phyloP scores from a whole-genome alignment of 1,140 invertebrate genomes.

The Pseudomyrmex concolor region DNA sequence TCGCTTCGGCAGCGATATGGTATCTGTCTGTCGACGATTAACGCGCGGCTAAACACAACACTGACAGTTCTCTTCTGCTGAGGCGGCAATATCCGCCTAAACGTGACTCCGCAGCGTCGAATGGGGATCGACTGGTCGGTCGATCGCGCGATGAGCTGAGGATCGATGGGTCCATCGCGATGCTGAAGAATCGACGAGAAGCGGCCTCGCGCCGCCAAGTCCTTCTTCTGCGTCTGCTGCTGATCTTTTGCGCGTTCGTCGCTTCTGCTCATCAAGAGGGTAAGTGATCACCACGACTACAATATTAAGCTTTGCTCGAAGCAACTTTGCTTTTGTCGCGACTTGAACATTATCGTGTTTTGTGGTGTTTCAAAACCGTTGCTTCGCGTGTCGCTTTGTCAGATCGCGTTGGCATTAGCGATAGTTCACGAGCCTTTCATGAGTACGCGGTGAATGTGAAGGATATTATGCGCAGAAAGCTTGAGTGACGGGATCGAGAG shows the following conservation, averaged over 20 bases:
- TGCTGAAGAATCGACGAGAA: constrained; percentile 17
- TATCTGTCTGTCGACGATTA: background rate
- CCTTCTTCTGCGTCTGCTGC: constrained; percentile 34
- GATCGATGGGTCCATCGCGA: background rate
- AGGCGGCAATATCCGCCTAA: constrained; percentile 2
- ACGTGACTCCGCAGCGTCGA: constrained; percentile 19
- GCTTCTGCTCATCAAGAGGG: constrained; percentile 23
- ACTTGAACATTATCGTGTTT: background rate
- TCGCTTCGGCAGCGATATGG: constrained; percentile 53
- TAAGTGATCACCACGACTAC: background rate
- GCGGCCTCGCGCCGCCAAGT: constrained; percentile 3
- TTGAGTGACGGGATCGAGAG: background rate
- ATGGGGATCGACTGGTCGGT: constrained; percentile 14
- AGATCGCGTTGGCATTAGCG: constrained; percentile 9
- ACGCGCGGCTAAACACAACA: constrained; percentile 44
- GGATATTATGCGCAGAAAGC: constrained; percentile 14
- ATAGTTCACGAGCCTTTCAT: constrained; percentile 53
- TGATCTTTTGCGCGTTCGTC: constrained; percentile 25
- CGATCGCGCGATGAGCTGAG: constrained; percentile 41
- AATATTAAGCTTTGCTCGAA: no score
- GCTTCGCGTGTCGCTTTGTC: constrained; percentile 35
- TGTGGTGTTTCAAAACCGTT: background rate
- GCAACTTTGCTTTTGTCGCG: no score
- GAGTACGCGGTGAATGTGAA: constrained; percentile 33
- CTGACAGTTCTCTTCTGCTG: constrained; percentile 14